Evolutionary conservation across 92 coral and sea anemone genomes (phyloP).

Genomic region (Palythoa caribaeorum): DNA sequence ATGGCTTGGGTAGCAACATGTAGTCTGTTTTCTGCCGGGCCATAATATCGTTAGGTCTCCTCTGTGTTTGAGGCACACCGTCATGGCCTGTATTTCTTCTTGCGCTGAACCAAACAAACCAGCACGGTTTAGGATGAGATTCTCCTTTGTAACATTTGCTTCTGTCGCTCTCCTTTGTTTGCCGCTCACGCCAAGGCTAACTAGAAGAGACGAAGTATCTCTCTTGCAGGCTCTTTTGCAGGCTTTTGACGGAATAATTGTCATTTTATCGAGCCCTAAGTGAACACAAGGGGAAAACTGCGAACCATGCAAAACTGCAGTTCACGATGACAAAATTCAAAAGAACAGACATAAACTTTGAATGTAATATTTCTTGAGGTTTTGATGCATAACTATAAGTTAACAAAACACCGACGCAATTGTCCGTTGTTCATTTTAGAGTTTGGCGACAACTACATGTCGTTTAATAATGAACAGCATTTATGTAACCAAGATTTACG

Average conservation of each 20-base stretch:
- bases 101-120: constrained; percentile 17
- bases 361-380: not conserved
- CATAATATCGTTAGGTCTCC: constrained; percentile 49
- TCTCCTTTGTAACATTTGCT: not conserved
- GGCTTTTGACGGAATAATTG: not conserved
- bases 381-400: not conserved
- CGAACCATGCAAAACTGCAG: not conserved
- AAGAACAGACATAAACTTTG: too few species aligned
- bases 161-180: not conserved
- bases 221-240: not conserved
- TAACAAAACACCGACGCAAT: not conserved
- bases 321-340: not conserved
- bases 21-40: constrained; percentile 54
- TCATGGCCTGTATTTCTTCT: not conserved
- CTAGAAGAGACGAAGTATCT: not conserved
- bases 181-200: not conserved
- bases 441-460: not conserved
- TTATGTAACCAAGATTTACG: not conserved
- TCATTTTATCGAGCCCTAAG: not conserved
- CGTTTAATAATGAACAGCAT: not conserved
- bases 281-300: not conserved
- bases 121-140: constrained; percentile 38
- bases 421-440: not conserved
- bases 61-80: constrained; percentile 54
- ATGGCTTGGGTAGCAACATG: constrained; percentile 56